Conservation (phyloP, 2,888 invertebrate species). For the Oeneis ivallda region DNA sequence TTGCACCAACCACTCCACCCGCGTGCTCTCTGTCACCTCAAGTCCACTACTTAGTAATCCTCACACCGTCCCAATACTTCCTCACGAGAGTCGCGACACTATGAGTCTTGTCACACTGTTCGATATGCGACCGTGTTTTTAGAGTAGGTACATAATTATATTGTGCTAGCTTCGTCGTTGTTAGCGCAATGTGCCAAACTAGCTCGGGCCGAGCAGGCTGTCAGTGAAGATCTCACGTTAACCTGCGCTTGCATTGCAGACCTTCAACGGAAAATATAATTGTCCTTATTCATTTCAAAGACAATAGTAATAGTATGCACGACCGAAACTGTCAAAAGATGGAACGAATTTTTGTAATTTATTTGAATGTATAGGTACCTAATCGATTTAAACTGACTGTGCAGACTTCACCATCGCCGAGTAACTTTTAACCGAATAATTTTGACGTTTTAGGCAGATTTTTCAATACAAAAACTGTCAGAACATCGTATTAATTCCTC, state of each 20-base stretch:
- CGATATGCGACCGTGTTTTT: background rate
- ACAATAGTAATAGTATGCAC: background rate
- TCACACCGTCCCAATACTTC: constrained; percentile 20
- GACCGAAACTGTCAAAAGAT: background rate
- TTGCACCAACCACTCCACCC: constrained; percentile 17
- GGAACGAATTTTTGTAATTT: no score
- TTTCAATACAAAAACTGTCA: no score
- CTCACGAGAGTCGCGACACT: constrained; percentile 13
- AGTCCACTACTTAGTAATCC: constrained; percentile 20
- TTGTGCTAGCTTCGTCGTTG: no score
- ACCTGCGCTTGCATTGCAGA: background rate
- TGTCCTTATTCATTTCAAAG: background rate
- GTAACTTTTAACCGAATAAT: no score
- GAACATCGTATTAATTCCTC: no score
- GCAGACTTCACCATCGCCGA: no score
- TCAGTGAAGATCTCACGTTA: no score
- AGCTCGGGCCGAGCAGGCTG: background rate
- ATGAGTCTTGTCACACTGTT: background rate
- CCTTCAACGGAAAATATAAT: background rate
- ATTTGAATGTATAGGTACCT: no score
- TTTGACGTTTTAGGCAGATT: no score
- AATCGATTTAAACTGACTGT: no score
- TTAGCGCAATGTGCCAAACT: background rate
- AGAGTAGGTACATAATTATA: no score
- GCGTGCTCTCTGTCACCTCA: constrained; percentile 25